A percentile compares a stretch with the other conserved stretches of the same genome.
Evolutionary conservation across 2,888 invertebrate genomes (phyloP).

Genomic region (Vesta saturnalis): DNA sequence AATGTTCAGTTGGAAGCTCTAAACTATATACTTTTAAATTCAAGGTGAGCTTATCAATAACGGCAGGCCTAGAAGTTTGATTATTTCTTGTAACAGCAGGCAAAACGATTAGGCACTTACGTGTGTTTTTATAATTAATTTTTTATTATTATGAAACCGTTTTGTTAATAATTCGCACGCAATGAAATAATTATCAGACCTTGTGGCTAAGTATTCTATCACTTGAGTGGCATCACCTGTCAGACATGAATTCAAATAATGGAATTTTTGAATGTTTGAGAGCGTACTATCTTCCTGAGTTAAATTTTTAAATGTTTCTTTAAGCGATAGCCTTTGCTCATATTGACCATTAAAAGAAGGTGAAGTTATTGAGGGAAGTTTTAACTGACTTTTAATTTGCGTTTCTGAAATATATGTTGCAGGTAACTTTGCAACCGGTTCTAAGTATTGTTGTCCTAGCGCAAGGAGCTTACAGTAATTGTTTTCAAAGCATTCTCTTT

Average conservation of each 20-base stretch:
- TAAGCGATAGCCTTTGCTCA: constrained; percentile 14
- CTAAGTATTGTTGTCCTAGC: background rate
- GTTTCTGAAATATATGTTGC: background rate
- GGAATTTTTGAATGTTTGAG: constrained; percentile 10
- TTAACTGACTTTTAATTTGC: background rate
- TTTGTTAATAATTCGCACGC: constrained; percentile 8
- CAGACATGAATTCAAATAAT: constrained; percentile 16
- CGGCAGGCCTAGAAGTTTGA: background rate
- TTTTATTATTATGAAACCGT: constrained; percentile 6
- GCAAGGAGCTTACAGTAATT: background rate
- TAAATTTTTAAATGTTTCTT: constrained; percentile 18
- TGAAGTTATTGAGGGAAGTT: constrained; percentile 16
- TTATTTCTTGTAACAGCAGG: background rate
- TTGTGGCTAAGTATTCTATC: constrained; percentile 2
- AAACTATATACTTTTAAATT: constrained; percentile 10
- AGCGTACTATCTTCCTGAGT: background rate
- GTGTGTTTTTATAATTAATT: constrained; percentile 4
- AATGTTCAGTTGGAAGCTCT: constrained; percentile 2
- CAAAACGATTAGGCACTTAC: background rate
- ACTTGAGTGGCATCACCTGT: background rate
- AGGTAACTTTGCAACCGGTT: background rate
- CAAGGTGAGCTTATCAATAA: background rate
- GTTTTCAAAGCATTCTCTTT: background rate
- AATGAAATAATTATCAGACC: constrained; percentile 12
- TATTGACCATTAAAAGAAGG: constrained; percentile 15